Evolutionary conservation across 2,888 invertebrate genomes (phyloP).

Genomic region (Sericinus montela): DNA sequence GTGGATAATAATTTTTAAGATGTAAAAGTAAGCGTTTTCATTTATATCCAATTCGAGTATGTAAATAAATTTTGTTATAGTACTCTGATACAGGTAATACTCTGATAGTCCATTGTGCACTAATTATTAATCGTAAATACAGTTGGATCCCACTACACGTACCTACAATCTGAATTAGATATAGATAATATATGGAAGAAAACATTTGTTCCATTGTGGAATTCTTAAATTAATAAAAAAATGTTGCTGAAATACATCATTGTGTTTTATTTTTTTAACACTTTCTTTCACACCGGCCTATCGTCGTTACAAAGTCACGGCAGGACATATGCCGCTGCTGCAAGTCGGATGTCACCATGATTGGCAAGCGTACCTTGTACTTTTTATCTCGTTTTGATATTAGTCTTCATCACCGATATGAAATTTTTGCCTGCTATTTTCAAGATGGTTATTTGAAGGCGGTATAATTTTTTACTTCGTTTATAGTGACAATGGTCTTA

Average conservation of each 20-base stretch:
- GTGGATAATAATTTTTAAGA: conserved; percentile 8
- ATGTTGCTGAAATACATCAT: conserved; percentile 73
- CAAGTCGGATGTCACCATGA: no score
- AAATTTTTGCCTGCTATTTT: no score
- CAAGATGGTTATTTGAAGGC: no score
- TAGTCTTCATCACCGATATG: no score
- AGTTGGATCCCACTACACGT: conserved; percentile 48
- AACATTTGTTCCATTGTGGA: conserved; percentile 75
- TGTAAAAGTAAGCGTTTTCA: conserved; percentile 11
- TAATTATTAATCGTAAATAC: conserved; percentile 45
- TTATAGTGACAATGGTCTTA: no score
- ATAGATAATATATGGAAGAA: conserved; percentile 69
- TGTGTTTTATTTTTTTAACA: conserved; percentile 46
- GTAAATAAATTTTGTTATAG: conserved; percentile 24
- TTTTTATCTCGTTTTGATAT: no score
- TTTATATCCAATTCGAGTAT: conserved; percentile 20
- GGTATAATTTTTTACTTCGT: no score
- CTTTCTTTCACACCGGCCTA: no score
- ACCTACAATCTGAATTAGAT: conserved; percentile 66
- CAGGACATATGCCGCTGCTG: no score
- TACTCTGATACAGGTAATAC: conserved; percentile 54
- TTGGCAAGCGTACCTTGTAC: no score
- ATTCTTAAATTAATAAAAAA: conserved; percentile 80
- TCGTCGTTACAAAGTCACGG: no score
- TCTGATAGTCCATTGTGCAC: conserved; percentile 57